These are phyloP conservation scores for Galago senegalensis DNA, from an alignment of 2,797 vertebrate species.

Conservation along the genomic window DNA sequence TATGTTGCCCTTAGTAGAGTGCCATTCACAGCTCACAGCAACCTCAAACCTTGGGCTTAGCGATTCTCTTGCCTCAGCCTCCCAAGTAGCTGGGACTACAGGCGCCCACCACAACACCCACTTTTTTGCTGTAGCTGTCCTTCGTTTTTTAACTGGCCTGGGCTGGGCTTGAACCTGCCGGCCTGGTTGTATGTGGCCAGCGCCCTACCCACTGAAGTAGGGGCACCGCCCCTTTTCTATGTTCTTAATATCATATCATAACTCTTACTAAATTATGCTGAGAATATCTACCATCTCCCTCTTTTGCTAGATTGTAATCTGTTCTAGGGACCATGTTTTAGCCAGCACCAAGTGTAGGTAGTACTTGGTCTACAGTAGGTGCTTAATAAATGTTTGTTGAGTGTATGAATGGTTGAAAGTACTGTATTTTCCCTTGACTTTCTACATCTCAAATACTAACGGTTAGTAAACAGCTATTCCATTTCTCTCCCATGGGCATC, in stretches of 20 bases:
- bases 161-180: too few species aligned
- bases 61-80: too few species aligned
- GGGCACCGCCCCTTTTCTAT: background rate
- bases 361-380: background rate
- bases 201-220: too few species aligned
- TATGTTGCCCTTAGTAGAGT: too few species aligned
- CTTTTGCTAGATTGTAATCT: conserved; percentile 13
- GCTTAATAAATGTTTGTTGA: conserved; percentile 35
- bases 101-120: too few species aligned
- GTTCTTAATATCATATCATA: background rate
- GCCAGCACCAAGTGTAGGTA: background rate
- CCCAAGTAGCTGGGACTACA: too few species aligned
- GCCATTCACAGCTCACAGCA: too few species aligned
- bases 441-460: conserved; percentile 23
- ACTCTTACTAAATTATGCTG: background rate
- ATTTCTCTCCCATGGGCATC: background rate
- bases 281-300: conserved; percentile 1
- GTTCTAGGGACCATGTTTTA: background rate
- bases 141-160: too few species aligned
- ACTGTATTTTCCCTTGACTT: conserved; percentile 4
- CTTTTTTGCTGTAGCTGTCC: too few species aligned
- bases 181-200: too few species aligned
- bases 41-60: too few species aligned
- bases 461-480: background rate
- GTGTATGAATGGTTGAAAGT: background rate